A percentile compares a stretch with the other conserved stretches of the same genome.
These are phyloP conservation scores for Catharus minimus DNA, from an alignment of 2,113 vertebrate species.

Conservation along the genomic window DNA sequence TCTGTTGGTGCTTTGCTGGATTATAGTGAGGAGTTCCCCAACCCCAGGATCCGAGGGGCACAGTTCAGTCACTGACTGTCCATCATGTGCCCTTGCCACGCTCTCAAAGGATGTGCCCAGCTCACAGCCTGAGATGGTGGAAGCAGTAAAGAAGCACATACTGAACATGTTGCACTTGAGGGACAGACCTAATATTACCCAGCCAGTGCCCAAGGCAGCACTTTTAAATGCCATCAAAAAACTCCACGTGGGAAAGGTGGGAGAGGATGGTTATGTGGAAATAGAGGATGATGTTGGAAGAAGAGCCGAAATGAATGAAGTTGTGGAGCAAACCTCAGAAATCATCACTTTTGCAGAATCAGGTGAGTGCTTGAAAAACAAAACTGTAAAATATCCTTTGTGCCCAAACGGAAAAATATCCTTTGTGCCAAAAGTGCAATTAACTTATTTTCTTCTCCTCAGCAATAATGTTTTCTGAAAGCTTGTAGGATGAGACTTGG, in stretches of 20 bases:
- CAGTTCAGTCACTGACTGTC: constrained; percentile 76
- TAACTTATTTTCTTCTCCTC: constrained; percentile 17
- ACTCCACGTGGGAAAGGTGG: constrained; percentile 93
- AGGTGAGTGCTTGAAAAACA: constrained; percentile 82
- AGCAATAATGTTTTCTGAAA: constrained; percentile 30
- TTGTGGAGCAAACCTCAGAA: constrained; percentile 92
- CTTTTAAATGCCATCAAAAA: constrained; percentile 96
- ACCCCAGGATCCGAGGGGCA: constrained; percentile 78
- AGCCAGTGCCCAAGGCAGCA: constrained; percentile 93
- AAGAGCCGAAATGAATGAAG: constrained; percentile 78
- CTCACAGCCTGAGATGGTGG: constrained; percentile 88
- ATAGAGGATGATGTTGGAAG: constrained; percentile 91
- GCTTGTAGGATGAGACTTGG: not conserved
- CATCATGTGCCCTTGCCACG: constrained; percentile 85
- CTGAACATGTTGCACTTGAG: constrained; percentile 93
- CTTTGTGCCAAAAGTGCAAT: constrained; percentile 31
- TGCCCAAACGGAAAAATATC: constrained; percentile 15
- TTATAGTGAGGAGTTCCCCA: constrained; percentile 79
- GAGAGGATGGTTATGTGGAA: constrained; percentile 92
- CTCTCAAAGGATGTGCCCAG: constrained; percentile 83
- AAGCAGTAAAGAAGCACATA: constrained; percentile 97
- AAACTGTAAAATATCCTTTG: constrained; percentile 10
- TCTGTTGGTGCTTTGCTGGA: constrained; percentile 79
- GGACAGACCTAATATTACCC: constrained; percentile 95
- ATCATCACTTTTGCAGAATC: constrained; percentile 98